Conservation (phyloP, 2,888 invertebrate genomes). For the Exephanes ischioxanthus region DNA sequence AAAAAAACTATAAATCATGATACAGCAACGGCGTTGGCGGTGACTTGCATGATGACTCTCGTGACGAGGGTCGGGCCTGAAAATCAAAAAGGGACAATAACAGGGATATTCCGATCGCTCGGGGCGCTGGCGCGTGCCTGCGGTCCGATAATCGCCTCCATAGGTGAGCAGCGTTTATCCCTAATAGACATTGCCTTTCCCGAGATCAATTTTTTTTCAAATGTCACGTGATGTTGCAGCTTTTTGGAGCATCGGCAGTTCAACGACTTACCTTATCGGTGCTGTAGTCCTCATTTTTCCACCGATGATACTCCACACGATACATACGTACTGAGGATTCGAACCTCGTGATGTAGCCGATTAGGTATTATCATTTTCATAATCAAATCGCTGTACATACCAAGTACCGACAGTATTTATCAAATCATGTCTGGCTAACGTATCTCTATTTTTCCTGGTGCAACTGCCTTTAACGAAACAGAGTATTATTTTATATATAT, state of each 20-base stretch:
- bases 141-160: constrained; percentile 95
- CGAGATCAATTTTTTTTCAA: not conserved
- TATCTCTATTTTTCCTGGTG: constrained; percentile 1
- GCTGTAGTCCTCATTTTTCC: constrained; percentile 92
- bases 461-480: not conserved
- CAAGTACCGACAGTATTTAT: not conserved
- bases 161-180: constrained; percentile 86
- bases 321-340: constrained; percentile 49
- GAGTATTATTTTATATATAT: constrained; percentile 44
- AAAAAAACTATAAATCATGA: constrained; percentile 17
- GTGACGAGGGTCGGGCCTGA: constrained; percentile 93
- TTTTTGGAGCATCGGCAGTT: constrained; percentile 96
- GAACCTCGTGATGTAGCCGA: not conserved
- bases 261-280: constrained; percentile 92
- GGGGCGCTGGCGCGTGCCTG: constrained; percentile 97
- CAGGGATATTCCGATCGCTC: constrained; percentile 97
- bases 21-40: constrained; percentile 95
- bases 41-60: constrained; percentile 97
- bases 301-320: constrained; percentile 87
- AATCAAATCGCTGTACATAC: constrained; percentile 21
- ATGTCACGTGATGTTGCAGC: constrained; percentile 85
- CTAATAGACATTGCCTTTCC: constrained; percentile 11
- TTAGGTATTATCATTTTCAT: constrained; percentile 19
- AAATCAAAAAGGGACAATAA: constrained; percentile 95
- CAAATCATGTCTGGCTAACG: not conserved